These are phyloP conservation scores for Acheta domesticus DNA, from an alignment of 2,888 invertebrate genomes.

Conservation along the genomic window DNA sequence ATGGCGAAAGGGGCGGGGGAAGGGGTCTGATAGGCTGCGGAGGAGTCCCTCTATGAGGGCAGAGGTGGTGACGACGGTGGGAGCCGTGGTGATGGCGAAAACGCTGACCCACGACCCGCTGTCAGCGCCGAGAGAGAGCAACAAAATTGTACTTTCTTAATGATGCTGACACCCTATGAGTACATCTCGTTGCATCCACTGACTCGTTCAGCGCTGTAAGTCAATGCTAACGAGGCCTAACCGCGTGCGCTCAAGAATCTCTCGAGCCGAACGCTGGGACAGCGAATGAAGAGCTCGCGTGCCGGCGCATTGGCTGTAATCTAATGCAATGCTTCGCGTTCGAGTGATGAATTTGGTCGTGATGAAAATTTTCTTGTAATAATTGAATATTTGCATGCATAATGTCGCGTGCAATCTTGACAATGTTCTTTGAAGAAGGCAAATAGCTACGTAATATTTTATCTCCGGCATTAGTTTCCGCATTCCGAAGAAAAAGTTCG, in stretches of 20 bases:
- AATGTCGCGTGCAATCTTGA: not conserved
- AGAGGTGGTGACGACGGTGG: not conserved
- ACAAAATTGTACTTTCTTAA: not conserved
- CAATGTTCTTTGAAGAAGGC: slow-evolving; percentile 43
- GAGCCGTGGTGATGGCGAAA: not conserved
- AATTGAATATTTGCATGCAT: not conserved
- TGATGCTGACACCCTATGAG: not conserved
- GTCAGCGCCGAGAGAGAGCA: not conserved
- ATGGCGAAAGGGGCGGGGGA: not conserved
- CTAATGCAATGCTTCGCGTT: not conserved
- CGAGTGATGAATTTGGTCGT: not conserved
- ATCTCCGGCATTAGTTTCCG: too few species aligned
- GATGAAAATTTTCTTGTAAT: not conserved
- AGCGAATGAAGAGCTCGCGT: not conserved
- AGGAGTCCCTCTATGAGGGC: not conserved
- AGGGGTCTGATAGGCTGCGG: too few species aligned
- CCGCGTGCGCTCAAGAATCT: not conserved
- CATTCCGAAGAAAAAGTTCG: too few species aligned
- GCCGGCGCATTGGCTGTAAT: not conserved
- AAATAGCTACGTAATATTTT: too few species aligned
- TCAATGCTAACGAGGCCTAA: not conserved
- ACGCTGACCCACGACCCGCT: not conserved
- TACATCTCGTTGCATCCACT: not conserved
- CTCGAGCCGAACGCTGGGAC: not conserved
- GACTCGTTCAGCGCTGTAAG: not conserved